These are phyloP conservation scores for Drosophila pandora DNA, from an alignment of 1,140 invertebrate genomes.

Conservation along the genomic window DNA sequence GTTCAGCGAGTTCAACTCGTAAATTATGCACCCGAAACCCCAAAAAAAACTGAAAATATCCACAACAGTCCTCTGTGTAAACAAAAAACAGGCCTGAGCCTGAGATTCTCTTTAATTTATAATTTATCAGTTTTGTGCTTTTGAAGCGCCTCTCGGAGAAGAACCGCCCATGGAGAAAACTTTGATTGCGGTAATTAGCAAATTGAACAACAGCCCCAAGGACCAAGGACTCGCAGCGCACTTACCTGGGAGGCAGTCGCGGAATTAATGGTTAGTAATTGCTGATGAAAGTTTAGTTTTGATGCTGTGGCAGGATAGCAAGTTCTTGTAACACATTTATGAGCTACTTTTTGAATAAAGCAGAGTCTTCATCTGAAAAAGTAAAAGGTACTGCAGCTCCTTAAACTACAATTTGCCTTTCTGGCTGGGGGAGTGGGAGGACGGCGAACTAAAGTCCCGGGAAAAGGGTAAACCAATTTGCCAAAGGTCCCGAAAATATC, in stretches of 20 bases:
- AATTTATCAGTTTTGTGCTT: slow-evolving; percentile 63
- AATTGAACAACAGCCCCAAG: slow-evolving; percentile 47
- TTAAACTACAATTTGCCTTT: slow-evolving; percentile 43
- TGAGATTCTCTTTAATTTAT: slow-evolving; percentile 79
- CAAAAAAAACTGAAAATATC: slow-evolving; percentile 3
- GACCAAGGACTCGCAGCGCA: not conserved
- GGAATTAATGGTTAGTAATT: slow-evolving; percentile 1
- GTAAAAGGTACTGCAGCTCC: not conserved
- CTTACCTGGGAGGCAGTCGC: not conserved
- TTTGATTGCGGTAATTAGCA: slow-evolving; percentile 79
- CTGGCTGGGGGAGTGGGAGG: not conserved
- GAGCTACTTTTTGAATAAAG: not conserved
- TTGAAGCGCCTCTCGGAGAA: slow-evolving; percentile 39
- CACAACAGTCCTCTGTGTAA: slow-evolving; percentile 3
- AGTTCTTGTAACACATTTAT: not conserved
- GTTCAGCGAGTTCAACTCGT: slow-evolving; percentile 40
- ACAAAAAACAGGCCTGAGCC: slow-evolving; percentile 17
- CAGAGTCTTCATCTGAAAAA: not conserved
- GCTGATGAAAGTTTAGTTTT: not conserved
- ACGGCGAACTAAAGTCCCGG: slow-evolving; percentile 59
- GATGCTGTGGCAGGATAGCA: not conserved
- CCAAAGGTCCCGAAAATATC: slow-evolving; percentile 35
- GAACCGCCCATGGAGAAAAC: slow-evolving; percentile 31
- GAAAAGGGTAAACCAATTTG: slow-evolving; percentile 79
- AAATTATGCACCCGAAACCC: slow-evolving; percentile 57